Conservation (phyloP, 1,140 invertebrate genomes). For the Euura lappo region DNA sequence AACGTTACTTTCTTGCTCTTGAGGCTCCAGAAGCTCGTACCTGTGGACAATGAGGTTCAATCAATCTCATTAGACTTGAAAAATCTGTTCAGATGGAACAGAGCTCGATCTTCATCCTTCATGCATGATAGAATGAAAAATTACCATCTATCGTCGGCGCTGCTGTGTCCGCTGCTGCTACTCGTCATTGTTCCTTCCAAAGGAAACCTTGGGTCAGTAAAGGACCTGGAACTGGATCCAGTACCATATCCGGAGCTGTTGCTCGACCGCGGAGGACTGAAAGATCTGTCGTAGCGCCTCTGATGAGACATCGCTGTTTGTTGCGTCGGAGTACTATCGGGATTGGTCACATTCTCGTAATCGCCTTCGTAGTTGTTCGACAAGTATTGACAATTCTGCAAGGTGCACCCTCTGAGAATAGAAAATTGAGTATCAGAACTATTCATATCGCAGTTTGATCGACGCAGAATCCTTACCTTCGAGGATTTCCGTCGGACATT, state of each 20-base stretch:
- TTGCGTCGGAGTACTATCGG: slow-evolving; percentile 62
- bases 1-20: slow-evolving; percentile 47
- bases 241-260: slow-evolving; percentile 87
- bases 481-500: slow-evolving; percentile 69
- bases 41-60: slow-evolving; percentile 29
- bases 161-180: slow-evolving; percentile 71
- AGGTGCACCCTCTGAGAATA: slow-evolving; percentile 67
- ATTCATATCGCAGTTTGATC: neutral
- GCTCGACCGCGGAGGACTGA: slow-evolving; percentile 82
- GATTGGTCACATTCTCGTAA: slow-evolving; percentile 72
- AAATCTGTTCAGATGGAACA: neutral
- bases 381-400: slow-evolving; percentile 73
- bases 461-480: slow-evolving; percentile 56
- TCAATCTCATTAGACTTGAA: slow-evolving; percentile 13
- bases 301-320: slow-evolving; percentile 63
- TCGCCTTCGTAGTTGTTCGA: slow-evolving; percentile 70
- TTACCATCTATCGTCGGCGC: slow-evolving; percentile 70
- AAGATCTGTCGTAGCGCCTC: slow-evolving; percentile 73
- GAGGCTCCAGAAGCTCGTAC: slow-evolving; percentile 64
- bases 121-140: slow-evolving; percentile 16
- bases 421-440: neutral
- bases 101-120: slow-evolving; percentile 8
- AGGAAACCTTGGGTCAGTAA: slow-evolving; percentile 64
- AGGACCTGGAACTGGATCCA: slow-evolving; percentile 76
- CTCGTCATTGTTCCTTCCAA: slow-evolving; percentile 67